Evolutionary conservation across 1,140 invertebrate species (phyloP), one percentile per base, ranked within the genome.

Genomic region (Cylas formicarius): DNA sequence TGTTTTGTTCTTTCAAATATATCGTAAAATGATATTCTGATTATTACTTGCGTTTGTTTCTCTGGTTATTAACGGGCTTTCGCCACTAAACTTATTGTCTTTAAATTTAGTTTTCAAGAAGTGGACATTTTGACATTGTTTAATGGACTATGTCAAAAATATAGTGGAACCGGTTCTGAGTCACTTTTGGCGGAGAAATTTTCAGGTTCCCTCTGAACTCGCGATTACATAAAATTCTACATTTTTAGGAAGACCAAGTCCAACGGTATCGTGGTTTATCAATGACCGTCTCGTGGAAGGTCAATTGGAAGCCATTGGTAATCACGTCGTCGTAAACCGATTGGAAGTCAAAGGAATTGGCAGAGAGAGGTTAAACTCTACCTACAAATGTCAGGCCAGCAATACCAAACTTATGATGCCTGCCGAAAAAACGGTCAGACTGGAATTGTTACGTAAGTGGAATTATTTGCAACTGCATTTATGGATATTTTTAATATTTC

Each of bases 391-490:
- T 64, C 80, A 82, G 60, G 88, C 87, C 0, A 80, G 78, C 34
- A 92, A 91, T 63, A 90, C 86, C 11, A 84, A 89, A 56, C 76
- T 90, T 18, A 85, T 84, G 59, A 76, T 80, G 52, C 84, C 87
- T 0, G 72, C 80, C 31, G 84, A 87, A 62, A 82, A 82, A 61
- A 81, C 77, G 40, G 80, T 86, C 50, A 68, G 84, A 53, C 70
- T 88, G 55, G 84, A 88, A 65, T 75, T 90, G 69, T 76, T 85
- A 57, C 68, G 86, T 89, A 66, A 82, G 82, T 82, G 18, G 18
- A 6, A 9, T 4, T 41, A 20, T 21, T 37, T 19, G 3, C 18
- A 4, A n/a, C 5, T 6, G 11, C 10, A 16, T 39, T 39, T 39
- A 27, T 39, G 26, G 6, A 8, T 22, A 22, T 20, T n/a, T n/a